Conservation (phyloP, 2,113 vertebrate genomes). For the Gymnorhina tibicen region DNA sequence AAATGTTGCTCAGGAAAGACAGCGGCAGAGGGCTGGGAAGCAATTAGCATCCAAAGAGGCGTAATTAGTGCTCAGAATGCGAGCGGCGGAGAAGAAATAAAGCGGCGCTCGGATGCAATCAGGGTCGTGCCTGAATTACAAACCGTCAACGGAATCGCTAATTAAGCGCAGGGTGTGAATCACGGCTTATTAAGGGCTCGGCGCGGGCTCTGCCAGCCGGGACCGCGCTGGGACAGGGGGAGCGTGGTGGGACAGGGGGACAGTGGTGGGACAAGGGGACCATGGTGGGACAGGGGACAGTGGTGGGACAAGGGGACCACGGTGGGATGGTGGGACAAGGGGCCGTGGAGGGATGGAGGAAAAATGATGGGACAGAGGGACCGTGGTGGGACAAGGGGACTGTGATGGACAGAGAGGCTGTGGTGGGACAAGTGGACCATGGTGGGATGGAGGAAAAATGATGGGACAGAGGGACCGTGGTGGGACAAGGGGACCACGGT, state of each 20-base stretch:
- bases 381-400: neutral
- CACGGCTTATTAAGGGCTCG: conserved; percentile 3
- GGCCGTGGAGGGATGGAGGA: too few relatives aligned
- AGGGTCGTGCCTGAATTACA: conserved; percentile 65
- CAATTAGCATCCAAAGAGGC: conserved; percentile 68
- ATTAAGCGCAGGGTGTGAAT: conserved; percentile 43
- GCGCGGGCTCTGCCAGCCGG: neutral
- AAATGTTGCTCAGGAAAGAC: conserved; percentile 40
- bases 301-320: too few relatives aligned
- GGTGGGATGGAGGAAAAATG: neutral
- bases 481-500: neutral
- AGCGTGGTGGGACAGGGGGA: rapidly evolving
- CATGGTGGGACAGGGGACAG: too few relatives aligned
- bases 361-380: too few relatives aligned
- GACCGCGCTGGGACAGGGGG: rapidly evolving
- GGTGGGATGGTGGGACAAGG: too few relatives aligned
- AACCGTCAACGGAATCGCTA: conserved; percentile 47
- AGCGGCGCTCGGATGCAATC: conserved; percentile 59
- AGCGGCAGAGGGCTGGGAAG: conserved; percentile 57
- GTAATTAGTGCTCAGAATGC: conserved; percentile 68
- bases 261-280: too few relatives aligned
- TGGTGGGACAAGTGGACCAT: neutral
- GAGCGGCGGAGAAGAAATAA: conserved; percentile 46
- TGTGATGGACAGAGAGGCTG: neutral
- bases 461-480: neutral